Evolutionary conservation across 2,888 invertebrate species (phyloP), one percentile per base, ranked within the genome.

Genomic region (Synergus japonicus): DNA sequence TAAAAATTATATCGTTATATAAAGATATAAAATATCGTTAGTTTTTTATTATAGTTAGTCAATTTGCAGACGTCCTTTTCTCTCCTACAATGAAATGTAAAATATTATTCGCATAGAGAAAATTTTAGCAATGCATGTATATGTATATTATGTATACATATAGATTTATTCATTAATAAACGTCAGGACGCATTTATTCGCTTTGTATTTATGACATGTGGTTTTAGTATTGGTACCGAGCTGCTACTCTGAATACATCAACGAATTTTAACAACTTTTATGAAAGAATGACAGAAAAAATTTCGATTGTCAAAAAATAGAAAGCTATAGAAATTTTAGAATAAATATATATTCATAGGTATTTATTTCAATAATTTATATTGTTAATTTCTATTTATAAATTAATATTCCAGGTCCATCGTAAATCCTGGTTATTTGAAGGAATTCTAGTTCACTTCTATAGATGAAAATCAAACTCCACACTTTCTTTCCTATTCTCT

Each of bases 11-110:
- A n/a, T n/a, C n/a, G n/a, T n/a, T n/a, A n/a, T n/a, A n/a, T n/a
- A n/a, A n/a, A n/a, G n/a, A n/a, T n/a, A n/a, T 29, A 2, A 29
- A 29, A 29, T 46, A 69, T 29, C 18, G 29, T 46, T 67, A 18
- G 46, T 67, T 29, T 44, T 10, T 13, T 66, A 4, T 44, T 44
- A 18, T 9, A 15, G 13, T 65, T 18, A 58, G 66, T 12, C 46
- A 69, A 69, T 69, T 69, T 69, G 22, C 69, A 69, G 49, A 69
- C 69, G 46, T 69, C 46, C 29, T 49, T 49, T 69, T 49, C 29
- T 49, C 69, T 49, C 49, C 9, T 15, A 69, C 49, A 69, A n/a
- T 69, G 46, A 22, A 69, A 69, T 46, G 43, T 49, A 37, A 2
- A 37, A 37, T 37, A 22, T 69, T 49, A 69, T 69, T 49, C n/a